Conservation (phyloP, 2,113 vertebrate species). For the Thomomys bottae region DNA sequence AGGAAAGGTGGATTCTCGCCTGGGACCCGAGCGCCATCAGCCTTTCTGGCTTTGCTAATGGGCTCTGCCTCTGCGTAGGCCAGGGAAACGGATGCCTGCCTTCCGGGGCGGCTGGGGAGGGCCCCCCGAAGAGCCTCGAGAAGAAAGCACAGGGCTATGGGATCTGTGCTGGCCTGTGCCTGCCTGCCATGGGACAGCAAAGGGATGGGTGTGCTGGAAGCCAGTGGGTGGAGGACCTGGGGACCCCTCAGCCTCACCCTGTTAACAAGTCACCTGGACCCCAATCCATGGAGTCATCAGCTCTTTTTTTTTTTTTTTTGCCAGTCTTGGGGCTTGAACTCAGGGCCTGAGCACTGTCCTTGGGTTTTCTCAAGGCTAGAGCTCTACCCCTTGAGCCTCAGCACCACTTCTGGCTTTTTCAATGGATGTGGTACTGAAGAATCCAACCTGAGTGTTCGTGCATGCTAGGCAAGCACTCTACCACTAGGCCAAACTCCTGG, state of each 20-base stretch:
- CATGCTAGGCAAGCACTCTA: too few relatives aligned
- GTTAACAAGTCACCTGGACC: too few relatives aligned
- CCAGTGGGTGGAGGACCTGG: too few relatives aligned
- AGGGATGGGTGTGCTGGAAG: neutral
- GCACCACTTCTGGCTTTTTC: too few relatives aligned
- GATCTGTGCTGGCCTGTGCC: neutral
- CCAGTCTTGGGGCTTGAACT: too few relatives aligned
- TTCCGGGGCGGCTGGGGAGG: constrained; percentile 70
- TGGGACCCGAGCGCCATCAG: constrained; percentile 79
- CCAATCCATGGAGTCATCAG: fast-evolving
- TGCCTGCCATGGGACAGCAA: neutral
- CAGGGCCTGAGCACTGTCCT: too few relatives aligned
- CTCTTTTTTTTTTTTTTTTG: too few relatives aligned
- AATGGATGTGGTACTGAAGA: too few relatives aligned
- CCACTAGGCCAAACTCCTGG: too few relatives aligned
- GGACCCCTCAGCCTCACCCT: fast-evolving
- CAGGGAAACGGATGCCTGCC: constrained; percentile 33
- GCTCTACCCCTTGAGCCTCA: too few relatives aligned
- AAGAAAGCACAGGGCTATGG: neutral
- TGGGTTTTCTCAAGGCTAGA: too few relatives aligned
- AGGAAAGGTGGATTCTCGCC: constrained; percentile 67
- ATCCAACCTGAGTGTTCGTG: too few relatives aligned
- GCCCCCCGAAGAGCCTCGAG: constrained; percentile 62
- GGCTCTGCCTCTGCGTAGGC: neutral
- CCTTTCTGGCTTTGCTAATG: constrained; percentile 72